Evolutionary conservation across 2,888 invertebrate genomes (phyloP).

Genomic region (Monochamus alternatus): DNA sequence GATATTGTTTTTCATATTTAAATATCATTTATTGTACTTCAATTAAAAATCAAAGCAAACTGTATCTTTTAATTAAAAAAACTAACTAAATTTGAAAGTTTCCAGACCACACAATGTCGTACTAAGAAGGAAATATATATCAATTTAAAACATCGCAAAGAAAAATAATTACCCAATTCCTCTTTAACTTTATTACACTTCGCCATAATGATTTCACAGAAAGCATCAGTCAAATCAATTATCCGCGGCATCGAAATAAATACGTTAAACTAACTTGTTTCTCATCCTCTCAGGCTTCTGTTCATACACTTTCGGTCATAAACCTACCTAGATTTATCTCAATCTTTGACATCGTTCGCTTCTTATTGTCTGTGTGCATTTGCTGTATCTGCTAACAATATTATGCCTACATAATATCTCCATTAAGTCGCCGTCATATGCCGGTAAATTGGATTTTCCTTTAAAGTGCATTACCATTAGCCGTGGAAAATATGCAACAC

Average conservation of each 20-base stretch:
- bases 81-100: no score
- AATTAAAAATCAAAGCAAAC: no score
- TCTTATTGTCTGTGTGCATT: conserved; percentile 21
- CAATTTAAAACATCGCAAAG: not conserved
- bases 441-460: conserved; percentile 30
- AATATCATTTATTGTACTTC: no score
- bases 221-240: conserved; percentile 23
- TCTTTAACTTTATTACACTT: conserved; percentile 6
- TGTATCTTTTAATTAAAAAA: no score
- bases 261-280: conserved; percentile 6
- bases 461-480: conserved; percentile 37
- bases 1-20: no score
- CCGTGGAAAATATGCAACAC: conserved; percentile 27
- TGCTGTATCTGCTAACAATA: conserved; percentile 31
- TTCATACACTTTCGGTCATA: conserved; percentile 19
- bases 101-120: not conserved
- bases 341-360: conserved; percentile 24
- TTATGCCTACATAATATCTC: conserved; percentile 31
- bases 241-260: not conserved
- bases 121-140: not conserved
- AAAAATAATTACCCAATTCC: conserved; percentile 2
- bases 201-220: not conserved
- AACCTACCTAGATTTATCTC: conserved; percentile 27
- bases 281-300: conserved; percentile 10
- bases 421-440: conserved; percentile 27